Evolutionary conservation across 1,140 invertebrate species (phyloP).

Genomic region (Phenacoccus solenopsis): DNA sequence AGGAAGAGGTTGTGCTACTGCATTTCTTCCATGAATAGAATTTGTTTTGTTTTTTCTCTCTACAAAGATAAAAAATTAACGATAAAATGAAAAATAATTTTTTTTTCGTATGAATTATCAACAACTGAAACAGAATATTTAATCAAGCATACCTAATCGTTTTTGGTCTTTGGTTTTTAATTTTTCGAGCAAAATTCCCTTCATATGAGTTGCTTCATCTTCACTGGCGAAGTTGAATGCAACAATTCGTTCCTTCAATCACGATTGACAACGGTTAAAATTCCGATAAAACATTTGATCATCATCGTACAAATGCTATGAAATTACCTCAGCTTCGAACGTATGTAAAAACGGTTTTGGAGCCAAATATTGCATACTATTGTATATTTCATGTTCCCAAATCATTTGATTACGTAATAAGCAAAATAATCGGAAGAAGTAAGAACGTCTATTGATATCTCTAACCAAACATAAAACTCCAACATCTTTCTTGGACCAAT

Average conservation of each 20-base stretch:
- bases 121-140: too few species aligned
- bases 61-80: neutral
- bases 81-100: neutral
- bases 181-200: conserved; percentile 49
- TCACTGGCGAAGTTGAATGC: conserved; percentile 87
- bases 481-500: conserved; percentile 74
- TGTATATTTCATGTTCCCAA: conserved; percentile 92
- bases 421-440: conserved; percentile 76
- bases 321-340: conserved; percentile 80
- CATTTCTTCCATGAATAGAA: neutral
- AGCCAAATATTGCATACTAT: conserved; percentile 75
- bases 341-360: conserved; percentile 72
- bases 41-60: neutral
- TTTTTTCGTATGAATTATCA: neutral
- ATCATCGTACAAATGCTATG: neutral
- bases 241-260: conserved; percentile 55
- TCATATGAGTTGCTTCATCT: conserved; percentile 66
- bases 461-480: conserved; percentile 88
- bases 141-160: conserved; percentile 36
- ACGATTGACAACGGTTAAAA: too few species aligned
- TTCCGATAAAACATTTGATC: too few species aligned
- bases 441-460: conserved; percentile 75
- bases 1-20: neutral
- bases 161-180: conserved; percentile 47
- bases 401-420: conserved; percentile 56